Base-by-base conservation (phyloP, 2,113 vertebrate species). In the Hypocryptadius cinnamomeus region DNA sequence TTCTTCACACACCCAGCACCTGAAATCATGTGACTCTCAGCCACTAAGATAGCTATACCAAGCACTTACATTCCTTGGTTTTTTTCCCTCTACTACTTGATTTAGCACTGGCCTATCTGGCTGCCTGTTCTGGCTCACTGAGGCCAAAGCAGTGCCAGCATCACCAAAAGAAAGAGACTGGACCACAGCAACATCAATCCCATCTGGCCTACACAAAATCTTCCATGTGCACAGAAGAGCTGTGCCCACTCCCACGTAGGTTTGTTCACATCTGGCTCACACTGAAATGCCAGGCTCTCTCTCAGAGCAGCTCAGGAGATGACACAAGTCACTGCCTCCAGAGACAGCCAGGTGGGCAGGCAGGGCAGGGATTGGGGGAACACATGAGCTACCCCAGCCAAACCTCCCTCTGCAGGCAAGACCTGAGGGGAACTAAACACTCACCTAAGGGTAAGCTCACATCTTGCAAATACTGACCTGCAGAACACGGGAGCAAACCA, bases 241-340 rank as follows among this genome's bases (percentile, higher is more conserved):
- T 0, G 0, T 13, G 44, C 28, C 70, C 63, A 27, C 50, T 92
- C n/a, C n/a, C 4, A 3, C 3, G 8, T 2, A 56, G 15, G 30
- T 56, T 71, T 59, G 39, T 7, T 73, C 60, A 50, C 45, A 51
- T 11, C 37, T 40, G 37, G 19, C 12, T 60, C 57, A 37, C 42
- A 8, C 22, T 24, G 8, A 35, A 37, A 17, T 5, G 50, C 11
- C 69, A 72, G 33, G n/a, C 22, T 89, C 15, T 45, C 79, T 40
- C 19, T n/a, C 76, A 8, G 22, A 63, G 70, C 66, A 82, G 45
- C 61, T 56, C 53, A 24, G 33, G 16, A 42, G 27, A n/a, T 3
- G 6, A 33, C 15, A 48, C 7, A 50, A 37, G 28, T 20, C 21
- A n/a, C 15, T 54, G 74, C 45, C 69, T 25, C 37, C 48, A 20